Percentiles rank a stretch among this genome's conserved stretches.
Evolutionary conservation across 2,113 vertebrate genomes (phyloP).

Genomic region (Taurulus bubalis): DNA sequence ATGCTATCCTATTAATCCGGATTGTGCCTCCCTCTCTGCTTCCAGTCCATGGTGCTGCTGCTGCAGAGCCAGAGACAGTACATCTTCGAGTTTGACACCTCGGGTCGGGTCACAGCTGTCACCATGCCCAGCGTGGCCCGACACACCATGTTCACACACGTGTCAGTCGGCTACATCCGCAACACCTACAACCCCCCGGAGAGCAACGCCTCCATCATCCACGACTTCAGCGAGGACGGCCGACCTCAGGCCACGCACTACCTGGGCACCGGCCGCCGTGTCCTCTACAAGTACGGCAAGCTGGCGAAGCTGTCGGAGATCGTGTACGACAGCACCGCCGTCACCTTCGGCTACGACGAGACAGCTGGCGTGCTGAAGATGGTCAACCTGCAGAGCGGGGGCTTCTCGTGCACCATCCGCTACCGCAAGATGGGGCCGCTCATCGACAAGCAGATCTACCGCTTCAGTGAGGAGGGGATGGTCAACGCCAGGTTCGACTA

Average conservation of each 20-base stretch:
- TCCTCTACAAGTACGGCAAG: constrained; percentile 98
- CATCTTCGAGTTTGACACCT: constrained; percentile 95
- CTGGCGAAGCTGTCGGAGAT: constrained; percentile 95
- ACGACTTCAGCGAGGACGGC: constrained; percentile 96
- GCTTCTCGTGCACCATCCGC: constrained; percentile 97
- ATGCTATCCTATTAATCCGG: constrained; percentile 53
- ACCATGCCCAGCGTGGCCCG: constrained; percentile 98
- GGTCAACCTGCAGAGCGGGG: constrained; percentile 97
- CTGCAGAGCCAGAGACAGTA: constrained; percentile 98
- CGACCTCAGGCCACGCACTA: constrained; percentile 91
- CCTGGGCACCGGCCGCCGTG: constrained; percentile 93
- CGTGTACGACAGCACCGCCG: constrained; percentile 94
- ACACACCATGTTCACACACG: constrained; percentile 97
- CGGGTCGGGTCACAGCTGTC: constrained; percentile 92
- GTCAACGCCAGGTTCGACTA: constrained; percentile 98
- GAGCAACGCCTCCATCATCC: constrained; percentile 96
- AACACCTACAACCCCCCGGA: constrained; percentile 98
- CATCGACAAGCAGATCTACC: constrained; percentile 97
- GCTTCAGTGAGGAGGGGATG: constrained; percentile 99
- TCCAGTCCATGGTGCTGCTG: constrained; percentile 96
- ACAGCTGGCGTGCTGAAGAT: constrained; percentile 96
- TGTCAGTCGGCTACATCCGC: constrained; percentile 95
- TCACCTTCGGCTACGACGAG: constrained; percentile 97
- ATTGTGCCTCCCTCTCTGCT: constrained; percentile 39
- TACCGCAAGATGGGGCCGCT: constrained; percentile 97